Base-by-base conservation (phyloP, 2,888 invertebrate genomes). In the Mycalesis mineus region DNA sequence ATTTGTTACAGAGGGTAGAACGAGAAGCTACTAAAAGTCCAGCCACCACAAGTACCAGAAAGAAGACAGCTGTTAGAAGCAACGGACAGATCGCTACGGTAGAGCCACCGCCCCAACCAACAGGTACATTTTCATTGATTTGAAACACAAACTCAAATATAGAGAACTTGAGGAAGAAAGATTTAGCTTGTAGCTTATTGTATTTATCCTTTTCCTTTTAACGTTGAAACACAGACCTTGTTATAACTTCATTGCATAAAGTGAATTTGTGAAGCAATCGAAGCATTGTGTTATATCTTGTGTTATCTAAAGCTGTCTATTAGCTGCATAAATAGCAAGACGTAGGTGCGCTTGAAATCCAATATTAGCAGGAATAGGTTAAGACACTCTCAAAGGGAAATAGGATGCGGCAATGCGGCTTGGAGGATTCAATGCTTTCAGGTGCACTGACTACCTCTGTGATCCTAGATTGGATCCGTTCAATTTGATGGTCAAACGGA, bases 21-120 rank as follows among this genome's bases (percentile, higher is more conserved):
- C 81, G 88, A 47, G 88, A 89, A 70, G 81, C 70, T 44, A 82
- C 82, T 59, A 88, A 87, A 72, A 87, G 87, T 71, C 88, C 88
- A 66, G 88, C 88, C 17, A 84, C 82, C 54, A 82, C 87, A 39
- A 86, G 84, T 17, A 81, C 84, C 56, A 84, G 87, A 70, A 88
- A 89, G 73, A 87, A 88, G 40, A 72, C 80, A 63, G 75, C 78
- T 17, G 78, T 87, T 65, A 80, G 78, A 64, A 84, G 76, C 72
- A 89, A 88, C 88, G 88, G 88, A 2, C 88, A 84, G 71, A 78
- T 88, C 57, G 66, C 80, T 56, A 66, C 79, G 47, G 63, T 68
- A 2, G 88, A 88, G 39, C 80, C 83, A 14, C 78, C 82, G 52
- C 75, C 80, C 31, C 83, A 75, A 64, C 78, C 69, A 37, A 57